Base-by-base conservation (phyloP, 2,113 vertebrate genomes). In the Myxocyprinus asiaticus region DNA sequence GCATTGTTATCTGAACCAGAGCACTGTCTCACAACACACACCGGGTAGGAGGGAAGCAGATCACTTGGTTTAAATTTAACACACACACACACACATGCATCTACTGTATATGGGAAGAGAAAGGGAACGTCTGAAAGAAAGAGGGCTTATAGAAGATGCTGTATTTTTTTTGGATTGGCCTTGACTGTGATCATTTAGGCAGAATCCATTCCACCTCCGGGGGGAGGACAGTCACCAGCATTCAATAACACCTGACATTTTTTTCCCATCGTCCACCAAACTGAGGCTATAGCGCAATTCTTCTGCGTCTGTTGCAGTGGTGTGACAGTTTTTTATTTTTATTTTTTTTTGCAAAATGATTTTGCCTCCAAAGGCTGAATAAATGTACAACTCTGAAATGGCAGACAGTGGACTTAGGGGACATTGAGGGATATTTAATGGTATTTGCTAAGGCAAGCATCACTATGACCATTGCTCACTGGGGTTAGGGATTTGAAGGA, bases 31-130 rank as follows among this genome's bases (percentile, higher is more conserved):
- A 83, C 79, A 80, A 84, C 82, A 84, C 81, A 87, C 83, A 47
- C 81, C 78, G 88, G 88, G 88, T 87, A 88, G 90, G 88, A 89
- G 88, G 82, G 85, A 90, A 89, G 87, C 84, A 88, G 90, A 91
- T 90, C 87, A 85, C 87, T 82, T 85, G 87, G 88, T 88, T 86
- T 90, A 87, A 90, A 91, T 88, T 88, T 87, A 85, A 90, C 86
- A 84, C 88, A 90, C 51, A 70, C 15, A 11, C 45, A 50, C 53
- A 61, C 51, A 51, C 56, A 61, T 51, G 44, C 10, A 76, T 15
- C 72, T 47, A 72, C n/a, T 67, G n/a, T 67, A 66, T 58, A 67
- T 12, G 17, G 63, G 66, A 56, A 47, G 61, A 42, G 67, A 64
- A 74, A 43, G 12, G 43, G 14, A 69, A 63, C 63, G 50, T 67